Percentiles rank a stretch among this genome's conserved stretches.
Evolutionary conservation across 2,888 invertebrate species (phyloP).

Genomic region (Drosophila yooni): DNA sequence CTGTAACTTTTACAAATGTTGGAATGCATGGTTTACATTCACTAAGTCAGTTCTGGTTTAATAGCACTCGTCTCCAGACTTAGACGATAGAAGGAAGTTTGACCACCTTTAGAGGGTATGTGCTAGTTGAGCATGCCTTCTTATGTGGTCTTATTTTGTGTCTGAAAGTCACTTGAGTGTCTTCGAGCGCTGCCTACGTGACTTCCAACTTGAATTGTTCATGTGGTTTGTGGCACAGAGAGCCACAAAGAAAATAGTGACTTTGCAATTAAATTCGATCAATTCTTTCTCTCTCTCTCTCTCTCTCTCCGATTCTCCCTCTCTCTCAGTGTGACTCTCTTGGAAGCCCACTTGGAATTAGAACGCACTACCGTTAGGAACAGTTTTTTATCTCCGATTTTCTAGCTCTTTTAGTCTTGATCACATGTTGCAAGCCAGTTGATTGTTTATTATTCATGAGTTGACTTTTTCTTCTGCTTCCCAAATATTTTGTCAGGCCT

Average conservation of each 20-base stretch:
- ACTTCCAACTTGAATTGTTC: conserved; percentile 18
- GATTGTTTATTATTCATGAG: conserved; percentile 60
- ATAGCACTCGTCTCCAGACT: no score
- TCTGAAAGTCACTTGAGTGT: conserved; percentile 8
- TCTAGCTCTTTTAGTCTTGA: conserved; percentile 3
- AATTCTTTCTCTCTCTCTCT: conserved; percentile 9
- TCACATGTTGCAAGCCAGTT: conserved; percentile 31
- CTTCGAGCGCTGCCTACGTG: conserved; percentile 34
- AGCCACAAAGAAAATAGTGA: conserved; percentile 5
- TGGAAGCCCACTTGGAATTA: conserved; percentile 38
- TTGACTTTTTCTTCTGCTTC: conserved; percentile 9
- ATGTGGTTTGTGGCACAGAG: conserved; percentile 6
- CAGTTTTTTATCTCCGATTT: conserved; percentile 16
- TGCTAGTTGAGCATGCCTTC: not conserved
- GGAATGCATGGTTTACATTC: no score
- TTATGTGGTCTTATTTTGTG: not conserved
- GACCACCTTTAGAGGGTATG: not conserved
- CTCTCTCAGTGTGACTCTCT: not conserved
- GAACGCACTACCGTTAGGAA: conserved; percentile 70
- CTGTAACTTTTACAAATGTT: not conserved
- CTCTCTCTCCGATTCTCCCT: not conserved
- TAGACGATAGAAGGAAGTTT: not conserved
- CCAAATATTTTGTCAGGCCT: conserved; percentile 21
- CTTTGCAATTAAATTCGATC: conserved; percentile 41
- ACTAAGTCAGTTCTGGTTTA: not conserved